Evolutionary conservation across 2,113 vertebrate species (phyloP).

Genomic region (Hippocampus barbouri): DNA sequence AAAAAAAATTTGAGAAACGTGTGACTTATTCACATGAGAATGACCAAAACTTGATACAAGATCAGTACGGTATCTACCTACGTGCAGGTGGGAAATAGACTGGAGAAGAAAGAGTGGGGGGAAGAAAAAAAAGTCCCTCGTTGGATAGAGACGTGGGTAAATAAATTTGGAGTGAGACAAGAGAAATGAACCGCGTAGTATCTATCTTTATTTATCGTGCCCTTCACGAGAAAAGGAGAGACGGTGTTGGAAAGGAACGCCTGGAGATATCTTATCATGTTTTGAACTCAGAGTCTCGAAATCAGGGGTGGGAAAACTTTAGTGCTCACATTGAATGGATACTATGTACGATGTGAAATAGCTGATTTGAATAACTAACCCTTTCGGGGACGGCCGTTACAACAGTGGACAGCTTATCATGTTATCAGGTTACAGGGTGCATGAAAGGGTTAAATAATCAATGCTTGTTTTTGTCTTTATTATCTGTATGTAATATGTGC

Average conservation of each 20-base stretch:
- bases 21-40: slow-evolving; percentile 33
- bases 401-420: too few species aligned
- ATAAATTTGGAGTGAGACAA: background rate
- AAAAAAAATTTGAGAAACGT: slow-evolving; percentile 22
- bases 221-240: slow-evolving; percentile 25
- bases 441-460: background rate
- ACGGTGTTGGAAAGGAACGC: slow-evolving; percentile 20
- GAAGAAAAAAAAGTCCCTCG: background rate
- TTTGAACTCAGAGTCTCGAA: slow-evolving; percentile 30
- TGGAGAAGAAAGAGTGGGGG: slow-evolving; percentile 4
- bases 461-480: background rate
- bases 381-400: too few species aligned
- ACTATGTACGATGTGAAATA: background rate
- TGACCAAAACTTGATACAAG: background rate
- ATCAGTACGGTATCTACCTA: too few species aligned
- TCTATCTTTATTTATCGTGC: slow-evolving; percentile 20
- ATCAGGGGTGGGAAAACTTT: slow-evolving; percentile 11
- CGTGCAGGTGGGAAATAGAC: background rate
- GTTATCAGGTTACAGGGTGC: too few species aligned
- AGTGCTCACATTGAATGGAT: background rate
- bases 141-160: background rate
- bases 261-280: slow-evolving; percentile 42
- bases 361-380: background rate
- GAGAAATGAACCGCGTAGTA: slow-evolving; percentile 3
- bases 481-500: background rate